Evolutionary conservation across 2,888 invertebrate genomes (phyloP).

Genomic region (Drosophila hamatofila): DNA sequence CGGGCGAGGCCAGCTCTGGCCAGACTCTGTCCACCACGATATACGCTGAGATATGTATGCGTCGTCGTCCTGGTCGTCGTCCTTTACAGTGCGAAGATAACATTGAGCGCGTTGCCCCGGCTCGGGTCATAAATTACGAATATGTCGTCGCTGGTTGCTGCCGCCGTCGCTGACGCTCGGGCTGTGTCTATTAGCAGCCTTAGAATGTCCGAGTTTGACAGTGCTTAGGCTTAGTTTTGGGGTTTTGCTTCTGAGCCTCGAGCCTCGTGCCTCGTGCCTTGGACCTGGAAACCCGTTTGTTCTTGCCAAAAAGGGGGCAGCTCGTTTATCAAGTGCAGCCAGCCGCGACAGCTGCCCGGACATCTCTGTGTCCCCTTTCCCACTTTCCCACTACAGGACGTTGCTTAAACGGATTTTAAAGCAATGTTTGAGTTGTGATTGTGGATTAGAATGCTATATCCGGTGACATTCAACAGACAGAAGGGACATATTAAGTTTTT

Average conservation of each 20-base stretch:
- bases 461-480: constrained; percentile 3
- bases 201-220: constrained; percentile 81
- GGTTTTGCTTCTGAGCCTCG: constrained; percentile 11
- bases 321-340: constrained; percentile 66
- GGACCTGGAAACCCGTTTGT: constrained; percentile 35
- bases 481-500: not conserved
- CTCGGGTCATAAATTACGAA: constrained; percentile 77
- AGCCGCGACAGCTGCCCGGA: constrained; percentile 57
- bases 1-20: not conserved
- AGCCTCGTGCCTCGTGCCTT: constrained; percentile 8
- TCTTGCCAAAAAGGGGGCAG: constrained; percentile 12
- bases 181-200: constrained; percentile 84
- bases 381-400: not conserved
- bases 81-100: constrained; percentile 52
- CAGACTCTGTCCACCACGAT: constrained; percentile 11
- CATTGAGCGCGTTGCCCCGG: constrained; percentile 60
- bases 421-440: constrained; percentile 14
- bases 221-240: constrained; percentile 60
- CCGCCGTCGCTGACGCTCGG: constrained; percentile 48
- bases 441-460: constrained; percentile 6
- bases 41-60: constrained; percentile 27
- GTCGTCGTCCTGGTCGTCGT: constrained; percentile 12
- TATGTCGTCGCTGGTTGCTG: constrained; percentile 70
- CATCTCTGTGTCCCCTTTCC: constrained; percentile 2
- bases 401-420: constrained; percentile 44